Conservation (phyloP, 23 tunicate genomes). For the Aplidium turbinatum region DNA sequence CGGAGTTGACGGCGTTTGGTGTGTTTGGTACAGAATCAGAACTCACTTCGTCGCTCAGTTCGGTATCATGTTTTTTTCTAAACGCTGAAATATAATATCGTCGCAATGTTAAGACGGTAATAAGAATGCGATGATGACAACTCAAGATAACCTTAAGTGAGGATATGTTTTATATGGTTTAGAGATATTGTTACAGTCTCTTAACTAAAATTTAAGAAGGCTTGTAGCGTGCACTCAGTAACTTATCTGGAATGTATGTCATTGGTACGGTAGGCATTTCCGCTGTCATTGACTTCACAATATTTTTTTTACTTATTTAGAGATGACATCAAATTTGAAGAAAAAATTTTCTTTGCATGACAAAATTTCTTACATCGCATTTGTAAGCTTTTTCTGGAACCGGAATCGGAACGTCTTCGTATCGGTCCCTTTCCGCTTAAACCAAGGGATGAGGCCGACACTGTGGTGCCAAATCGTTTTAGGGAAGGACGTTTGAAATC, state of each 20-base stretch:
- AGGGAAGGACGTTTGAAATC: background rate
- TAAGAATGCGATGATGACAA: too few relatives aligned
- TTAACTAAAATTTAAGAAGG: too few relatives aligned
- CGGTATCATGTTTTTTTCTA: conserved; percentile 42
- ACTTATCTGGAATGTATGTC: too few relatives aligned
- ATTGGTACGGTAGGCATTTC: too few relatives aligned
- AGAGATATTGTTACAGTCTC: too few relatives aligned
- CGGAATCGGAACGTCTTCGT: conserved; percentile 31
- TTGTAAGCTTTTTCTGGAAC: background rate
- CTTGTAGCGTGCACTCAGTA: too few relatives aligned
- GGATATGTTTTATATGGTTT: too few relatives aligned
- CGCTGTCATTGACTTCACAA: too few relatives aligned
- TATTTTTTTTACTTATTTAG: too few relatives aligned
- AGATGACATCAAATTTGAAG: too few relatives aligned
- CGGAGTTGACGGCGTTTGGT: conserved; percentile 37
- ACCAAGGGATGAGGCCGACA: background rate
- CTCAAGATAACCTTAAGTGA: too few relatives aligned
- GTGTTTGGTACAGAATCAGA: conserved; percentile 75
- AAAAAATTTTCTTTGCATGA: too few relatives aligned
- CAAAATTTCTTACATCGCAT: background rate
- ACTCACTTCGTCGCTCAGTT: conserved; percentile 63
- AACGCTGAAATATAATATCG: conserved; percentile 14
- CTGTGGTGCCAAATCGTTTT: background rate
- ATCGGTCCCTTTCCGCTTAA: conserved; percentile 21
- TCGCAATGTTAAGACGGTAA: background rate